phyloP scores from a whole-genome alignment of 2,888 invertebrate species.

The Nudaria mundana region DNA sequence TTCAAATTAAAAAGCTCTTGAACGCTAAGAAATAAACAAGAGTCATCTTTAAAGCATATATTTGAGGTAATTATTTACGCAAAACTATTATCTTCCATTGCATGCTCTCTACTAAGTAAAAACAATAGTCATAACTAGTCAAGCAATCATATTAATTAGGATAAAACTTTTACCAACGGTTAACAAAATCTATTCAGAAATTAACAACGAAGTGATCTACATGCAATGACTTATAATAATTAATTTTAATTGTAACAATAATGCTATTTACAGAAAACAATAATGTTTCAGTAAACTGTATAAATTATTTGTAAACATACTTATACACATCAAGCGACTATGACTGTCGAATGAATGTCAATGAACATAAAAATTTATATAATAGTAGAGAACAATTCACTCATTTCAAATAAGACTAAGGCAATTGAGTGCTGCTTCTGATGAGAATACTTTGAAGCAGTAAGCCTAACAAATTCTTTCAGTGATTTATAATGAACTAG shows the following conservation, averaged over 20 bases:
- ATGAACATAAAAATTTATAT: too few relatives aligned
- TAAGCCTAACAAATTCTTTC: too few relatives aligned
- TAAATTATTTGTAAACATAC: not conserved
- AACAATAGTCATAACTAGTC: constrained; percentile 29
- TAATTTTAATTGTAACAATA: constrained; percentile 1
- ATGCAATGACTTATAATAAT: constrained; percentile 24
- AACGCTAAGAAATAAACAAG: constrained; percentile 21
- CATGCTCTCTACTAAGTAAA: constrained; percentile 32
- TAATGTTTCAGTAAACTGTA: not conserved
- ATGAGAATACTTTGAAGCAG: too few relatives aligned
- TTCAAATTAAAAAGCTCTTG: too few relatives aligned
- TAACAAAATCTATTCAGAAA: constrained; percentile 19
- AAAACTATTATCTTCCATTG: constrained; percentile 15
- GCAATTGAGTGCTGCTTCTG: too few relatives aligned
- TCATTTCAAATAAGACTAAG: too few relatives aligned
- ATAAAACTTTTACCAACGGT: constrained; percentile 19
- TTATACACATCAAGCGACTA: too few relatives aligned
- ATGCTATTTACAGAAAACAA: constrained; percentile 1
- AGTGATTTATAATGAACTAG: too few relatives aligned
- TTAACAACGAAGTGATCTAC: constrained; percentile 20
- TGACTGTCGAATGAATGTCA: too few relatives aligned
- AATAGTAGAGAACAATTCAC: too few relatives aligned
- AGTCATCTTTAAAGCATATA: constrained; percentile 8
- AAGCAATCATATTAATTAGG: constrained; percentile 29
- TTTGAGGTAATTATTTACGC: constrained; percentile 7